A percentile compares a stretch with the other conserved stretches of the same genome.
These are phyloP conservation scores for Boulengeromyrus knoepffleri DNA, from an alignment of 2,113 vertebrate species.

Conservation along the genomic window DNA sequence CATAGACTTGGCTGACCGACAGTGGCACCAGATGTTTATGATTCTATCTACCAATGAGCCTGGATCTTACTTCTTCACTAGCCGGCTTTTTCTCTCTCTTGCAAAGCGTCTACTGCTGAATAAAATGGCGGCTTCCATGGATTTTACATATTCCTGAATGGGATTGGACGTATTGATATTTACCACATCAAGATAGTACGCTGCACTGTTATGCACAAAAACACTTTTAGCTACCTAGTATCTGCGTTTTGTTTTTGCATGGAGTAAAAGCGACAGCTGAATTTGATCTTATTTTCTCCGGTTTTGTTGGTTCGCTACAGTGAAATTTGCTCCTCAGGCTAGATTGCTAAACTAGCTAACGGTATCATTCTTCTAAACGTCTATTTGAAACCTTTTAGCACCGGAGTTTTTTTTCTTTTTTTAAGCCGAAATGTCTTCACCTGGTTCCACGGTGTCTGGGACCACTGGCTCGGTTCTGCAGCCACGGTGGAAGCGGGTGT, in stretches of 20 bases:
- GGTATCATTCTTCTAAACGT: neutral
- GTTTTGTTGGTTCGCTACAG: neutral
- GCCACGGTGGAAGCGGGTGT: constrained; percentile 77
- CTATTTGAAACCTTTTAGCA: neutral
- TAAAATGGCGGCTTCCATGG: constrained; percentile 54
- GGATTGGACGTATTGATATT: constrained; percentile 1
- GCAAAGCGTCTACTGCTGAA: constrained; percentile 33
- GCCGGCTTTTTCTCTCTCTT: constrained; percentile 32
- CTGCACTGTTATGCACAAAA: neutral
- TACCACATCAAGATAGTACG: neutral
- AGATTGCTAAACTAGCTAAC: neutral
- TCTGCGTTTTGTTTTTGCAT: neutral
- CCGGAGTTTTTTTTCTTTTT: constrained; percentile 27
- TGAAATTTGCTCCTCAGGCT: neutral
- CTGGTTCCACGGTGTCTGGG: constrained; percentile 32
- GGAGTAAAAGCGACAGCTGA: neutral
- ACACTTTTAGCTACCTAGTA: neutral
- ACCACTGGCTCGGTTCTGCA: constrained; percentile 46
- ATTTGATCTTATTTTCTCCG: neutral
- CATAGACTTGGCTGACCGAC: neutral
- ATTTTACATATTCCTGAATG: constrained; percentile 24
- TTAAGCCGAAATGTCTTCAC: constrained; percentile 29
- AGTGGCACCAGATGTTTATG: constrained; percentile 26
- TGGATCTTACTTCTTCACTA: neutral
- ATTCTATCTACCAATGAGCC: neutral